phyloP scores from a whole-genome alignment of 2,888 invertebrate species.

The Punctoribates punctum region DNA sequence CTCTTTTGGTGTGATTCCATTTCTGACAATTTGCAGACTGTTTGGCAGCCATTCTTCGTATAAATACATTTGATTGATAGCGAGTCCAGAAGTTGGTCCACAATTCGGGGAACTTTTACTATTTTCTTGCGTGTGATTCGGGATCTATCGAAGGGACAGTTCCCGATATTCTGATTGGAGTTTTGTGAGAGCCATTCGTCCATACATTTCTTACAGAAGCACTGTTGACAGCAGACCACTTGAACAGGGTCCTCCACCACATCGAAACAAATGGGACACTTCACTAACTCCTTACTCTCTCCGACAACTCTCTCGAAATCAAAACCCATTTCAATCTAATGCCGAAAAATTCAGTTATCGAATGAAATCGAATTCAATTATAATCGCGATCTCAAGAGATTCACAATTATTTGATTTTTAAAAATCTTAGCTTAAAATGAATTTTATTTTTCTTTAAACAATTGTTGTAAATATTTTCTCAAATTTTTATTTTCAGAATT shows the following conservation, averaged over 20 bases:
- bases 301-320: not conserved
- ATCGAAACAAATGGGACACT: conserved; percentile 4
- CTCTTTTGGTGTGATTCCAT: not conserved
- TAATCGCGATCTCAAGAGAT: too few species aligned
- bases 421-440: too few species aligned
- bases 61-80: not conserved
- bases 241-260: not conserved
- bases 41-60: not conserved
- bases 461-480: too few species aligned
- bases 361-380: too few species aligned
- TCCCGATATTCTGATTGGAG: not conserved
- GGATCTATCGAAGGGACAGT: not conserved
- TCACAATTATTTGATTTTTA: too few species aligned
- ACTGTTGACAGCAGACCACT: not conserved
- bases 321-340: conserved; percentile 12
- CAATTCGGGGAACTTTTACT: not conserved
- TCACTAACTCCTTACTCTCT: not conserved
- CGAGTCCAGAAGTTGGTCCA: not conserved
- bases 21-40: not conserved
- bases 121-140: not conserved
- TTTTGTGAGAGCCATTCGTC: not conserved
- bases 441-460: too few species aligned
- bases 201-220: not conserved
- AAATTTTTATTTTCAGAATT: too few species aligned
- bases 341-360: too few species aligned